Evolutionary conservation across 1,140 invertebrate genomes (phyloP), one percentile per base, ranked within the genome.

Genomic region (Dendroctonus ponderosae): DNA sequence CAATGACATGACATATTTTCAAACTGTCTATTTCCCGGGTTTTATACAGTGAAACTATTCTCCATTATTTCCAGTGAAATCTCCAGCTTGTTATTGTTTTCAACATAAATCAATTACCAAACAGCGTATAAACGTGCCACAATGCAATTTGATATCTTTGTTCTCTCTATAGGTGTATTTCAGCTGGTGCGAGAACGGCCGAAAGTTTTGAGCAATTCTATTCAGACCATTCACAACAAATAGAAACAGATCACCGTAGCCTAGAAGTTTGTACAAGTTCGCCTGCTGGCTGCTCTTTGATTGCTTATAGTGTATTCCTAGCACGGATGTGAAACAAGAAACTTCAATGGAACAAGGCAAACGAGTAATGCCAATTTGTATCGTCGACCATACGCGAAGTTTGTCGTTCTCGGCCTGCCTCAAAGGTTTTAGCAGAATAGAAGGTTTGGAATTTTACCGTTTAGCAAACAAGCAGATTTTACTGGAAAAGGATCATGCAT

Each of bases 281-380:
- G 53, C 7, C 26, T 67, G 68, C 62, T 67, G 26, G 26, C 26
- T 26, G 26, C 26, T 65, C 67, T 70, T 70, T 70, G 68, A 67
- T 70, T 66, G 68, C 64, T 60, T 15, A 44, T 50, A 46, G 37
- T 44, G 40, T 49, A 70, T 70, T 66, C 68, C 7, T 39, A 60
- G 59, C 68, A 70, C 68, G 68, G 52, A 56, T 9, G 26, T 42
- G 68, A 64, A 67, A 70, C 68, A 70, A 70, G 64, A 70, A 70
- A 70, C 68, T 67, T 53, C 68, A 70, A 67, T 70, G 64, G 60
- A 53, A 66, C 68, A 67, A 49, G 63, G 68, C 64, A 60, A 70
- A 66, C 44, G 61, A 42, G 60, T 54, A 59, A 67, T 67, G 58
- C 68, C 56, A 70, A 67, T 66, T 70, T 70, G 63, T 59, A 66